These are phyloP conservation scores for Xenops minutus DNA, from an alignment of 2,797 vertebrate genomes.

Conservation along the genomic window DNA sequence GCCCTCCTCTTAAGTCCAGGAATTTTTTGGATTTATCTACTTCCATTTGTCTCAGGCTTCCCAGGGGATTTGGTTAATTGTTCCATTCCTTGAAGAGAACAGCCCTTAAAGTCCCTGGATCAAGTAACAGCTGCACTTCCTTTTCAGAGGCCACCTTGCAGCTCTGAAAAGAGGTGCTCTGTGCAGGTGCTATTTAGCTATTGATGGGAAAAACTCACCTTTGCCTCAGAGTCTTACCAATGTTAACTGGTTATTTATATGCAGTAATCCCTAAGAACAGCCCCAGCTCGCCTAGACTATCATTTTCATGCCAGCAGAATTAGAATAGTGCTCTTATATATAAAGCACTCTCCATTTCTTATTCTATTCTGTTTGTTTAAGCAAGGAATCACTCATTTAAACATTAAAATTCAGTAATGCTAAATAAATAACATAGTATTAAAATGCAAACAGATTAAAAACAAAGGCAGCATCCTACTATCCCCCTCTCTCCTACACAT, in stretches of 20 bases:
- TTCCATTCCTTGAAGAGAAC: not conserved
- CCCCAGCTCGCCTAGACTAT: not conserved
- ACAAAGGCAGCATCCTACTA: not conserved
- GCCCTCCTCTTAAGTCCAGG: not conserved
- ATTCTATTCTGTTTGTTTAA: constrained; percentile 28
- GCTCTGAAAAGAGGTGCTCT: not conserved
- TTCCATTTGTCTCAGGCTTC: not conserved
- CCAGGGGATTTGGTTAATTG: not conserved
- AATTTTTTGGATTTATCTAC: not conserved
- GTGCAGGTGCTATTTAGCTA: not conserved
- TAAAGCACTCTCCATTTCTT: not conserved
- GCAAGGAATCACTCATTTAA: not conserved
- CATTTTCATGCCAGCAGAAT: not conserved
- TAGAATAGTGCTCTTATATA: not conserved
- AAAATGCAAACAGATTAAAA: constrained; percentile 47
- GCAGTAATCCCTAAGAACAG: not conserved
- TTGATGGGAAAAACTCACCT: not conserved
- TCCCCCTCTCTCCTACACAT: not conserved
- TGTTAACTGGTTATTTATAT: not conserved
- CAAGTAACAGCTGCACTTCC: not conserved
- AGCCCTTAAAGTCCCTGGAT: not conserved
- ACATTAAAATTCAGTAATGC: constrained; percentile 1
- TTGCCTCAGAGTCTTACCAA: not conserved
- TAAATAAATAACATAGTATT: not conserved
- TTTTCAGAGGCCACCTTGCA: not conserved